A percentile compares a stretch with the other conserved stretches of the same genome.
Conservation (phyloP, 1,140 invertebrate species). For the Euura lappo region DNA sequence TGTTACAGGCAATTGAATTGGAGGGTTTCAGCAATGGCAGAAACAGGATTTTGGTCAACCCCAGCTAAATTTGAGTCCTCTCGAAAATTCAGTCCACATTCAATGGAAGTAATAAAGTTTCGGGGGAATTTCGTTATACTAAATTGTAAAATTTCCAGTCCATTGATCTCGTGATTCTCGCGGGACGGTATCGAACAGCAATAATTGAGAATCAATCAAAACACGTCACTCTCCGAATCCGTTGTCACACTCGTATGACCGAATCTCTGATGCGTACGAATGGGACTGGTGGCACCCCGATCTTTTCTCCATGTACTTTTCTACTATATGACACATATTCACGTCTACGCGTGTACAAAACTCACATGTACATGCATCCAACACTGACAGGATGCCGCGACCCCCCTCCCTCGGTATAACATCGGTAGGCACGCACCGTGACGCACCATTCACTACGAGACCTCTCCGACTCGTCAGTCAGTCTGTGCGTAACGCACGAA, state of each 20-base stretch:
- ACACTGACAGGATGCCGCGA: neutral
- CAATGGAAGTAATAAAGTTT: too few species aligned
- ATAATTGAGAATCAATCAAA: constrained; percentile 4
- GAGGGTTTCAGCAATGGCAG: too few species aligned
- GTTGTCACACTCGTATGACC: neutral
- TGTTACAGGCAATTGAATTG: too few species aligned
- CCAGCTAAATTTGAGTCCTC: too few species aligned
- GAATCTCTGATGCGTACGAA: too few species aligned
- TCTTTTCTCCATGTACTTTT: too few species aligned
- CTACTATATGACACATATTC: neutral
- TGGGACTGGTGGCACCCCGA: too few species aligned
- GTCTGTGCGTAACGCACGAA: constrained; percentile 22
- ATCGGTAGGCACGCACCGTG: constrained; percentile 32
- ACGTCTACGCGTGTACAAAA: neutral
- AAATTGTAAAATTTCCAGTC: neutral
- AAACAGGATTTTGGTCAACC: too few species aligned
- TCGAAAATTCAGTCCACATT: too few species aligned
- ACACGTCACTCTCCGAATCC: neutral
- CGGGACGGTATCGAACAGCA: neutral
- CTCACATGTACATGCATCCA: neutral
- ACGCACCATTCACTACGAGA: constrained; percentile 32
- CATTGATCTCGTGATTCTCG: neutral
- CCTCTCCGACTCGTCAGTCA: constrained; percentile 31
- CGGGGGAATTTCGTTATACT: too few species aligned
- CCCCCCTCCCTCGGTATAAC: constrained; percentile 20